These are phyloP conservation scores for Sesia apiformis DNA, from an alignment of 2,888 invertebrate genomes.

Conservation along the genomic window DNA sequence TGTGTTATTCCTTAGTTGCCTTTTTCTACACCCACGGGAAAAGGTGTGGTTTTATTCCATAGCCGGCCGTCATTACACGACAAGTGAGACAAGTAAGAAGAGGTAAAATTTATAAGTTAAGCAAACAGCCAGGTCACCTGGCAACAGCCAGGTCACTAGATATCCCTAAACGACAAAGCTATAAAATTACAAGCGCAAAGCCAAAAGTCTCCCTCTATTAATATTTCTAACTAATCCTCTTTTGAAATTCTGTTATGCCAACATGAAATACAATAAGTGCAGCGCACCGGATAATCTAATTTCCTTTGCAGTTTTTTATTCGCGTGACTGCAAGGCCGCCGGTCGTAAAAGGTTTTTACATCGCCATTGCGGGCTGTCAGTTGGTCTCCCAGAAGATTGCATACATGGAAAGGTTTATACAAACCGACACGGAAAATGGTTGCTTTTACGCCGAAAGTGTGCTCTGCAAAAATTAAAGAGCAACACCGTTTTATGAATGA, in stretches of 20 bases:
- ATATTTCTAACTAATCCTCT: neutral
- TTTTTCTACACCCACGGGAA: too few relatives aligned
- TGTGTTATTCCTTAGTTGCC: too few relatives aligned
- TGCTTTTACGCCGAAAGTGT: constrained; percentile 17
- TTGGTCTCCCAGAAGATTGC: constrained; percentile 30
- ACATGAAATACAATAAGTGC: constrained; percentile 17
- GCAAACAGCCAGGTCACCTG: too few relatives aligned
- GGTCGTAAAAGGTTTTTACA: constrained; percentile 23
- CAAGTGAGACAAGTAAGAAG: too few relatives aligned
- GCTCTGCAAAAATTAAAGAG: neutral
- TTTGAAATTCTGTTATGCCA: constrained; percentile 13
- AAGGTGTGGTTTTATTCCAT: too few relatives aligned
- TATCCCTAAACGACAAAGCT: too few relatives aligned
- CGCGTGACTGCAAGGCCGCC: neutral
- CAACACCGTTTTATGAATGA: neutral
- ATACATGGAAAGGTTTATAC: constrained; percentile 35
- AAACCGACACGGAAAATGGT: constrained; percentile 28
- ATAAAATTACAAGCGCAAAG: neutral
- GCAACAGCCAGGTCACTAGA: too few relatives aligned
- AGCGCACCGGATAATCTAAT: constrained; percentile 28
- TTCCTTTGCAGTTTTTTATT: constrained; percentile 8
- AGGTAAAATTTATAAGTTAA: too few relatives aligned
- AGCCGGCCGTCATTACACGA: too few relatives aligned
- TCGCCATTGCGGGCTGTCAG: constrained; percentile 25
- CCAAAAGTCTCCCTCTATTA: neutral